Evolutionary conservation across 1,140 invertebrate genomes (phyloP).

Genomic region (Drosophila subpulchrella): DNA sequence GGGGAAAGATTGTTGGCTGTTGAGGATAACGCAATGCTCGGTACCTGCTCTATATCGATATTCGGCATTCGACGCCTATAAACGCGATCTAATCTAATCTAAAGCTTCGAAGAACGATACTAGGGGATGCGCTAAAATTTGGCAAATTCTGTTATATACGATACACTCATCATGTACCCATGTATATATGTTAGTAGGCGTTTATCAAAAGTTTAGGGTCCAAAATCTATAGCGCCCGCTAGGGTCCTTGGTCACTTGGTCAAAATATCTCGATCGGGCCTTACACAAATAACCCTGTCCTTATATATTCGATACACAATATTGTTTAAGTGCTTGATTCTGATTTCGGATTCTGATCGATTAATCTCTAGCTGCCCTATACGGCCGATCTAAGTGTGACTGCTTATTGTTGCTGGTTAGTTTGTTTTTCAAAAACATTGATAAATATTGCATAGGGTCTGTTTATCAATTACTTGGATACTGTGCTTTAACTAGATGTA

Average conservation of each 20-base stretch:
- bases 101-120: constrained; percentile 45
- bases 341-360: constrained; percentile 24
- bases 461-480: constrained; percentile 37
- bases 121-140: constrained; percentile 69
- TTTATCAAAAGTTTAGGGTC: constrained; percentile 47
- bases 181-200: constrained; percentile 35
- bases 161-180: constrained; percentile 35
- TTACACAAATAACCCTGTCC: constrained; percentile 36
- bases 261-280: constrained; percentile 55
- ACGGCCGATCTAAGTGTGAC: constrained; percentile 29
- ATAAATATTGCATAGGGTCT: constrained; percentile 35
- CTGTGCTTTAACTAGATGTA: constrained; percentile 48
- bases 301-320: constrained; percentile 62
- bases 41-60: constrained; percentile 50
- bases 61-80: constrained; percentile 38
- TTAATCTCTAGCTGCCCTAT: constrained; percentile 45
- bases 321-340: constrained; percentile 48
- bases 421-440: constrained; percentile 34
- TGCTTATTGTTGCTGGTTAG: constrained; percentile 24
- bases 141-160: constrained; percentile 71
- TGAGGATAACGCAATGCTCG: constrained; percentile 27
- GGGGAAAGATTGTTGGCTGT: constrained; percentile 19
- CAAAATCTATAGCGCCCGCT: constrained; percentile 57
- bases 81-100: constrained; percentile 43
- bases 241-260: constrained; percentile 73